Evolutionary conservation across 1,140 invertebrate species (phyloP), one percentile per base, ranked within the genome.

Genomic region (Drosophila sp.): DNA sequence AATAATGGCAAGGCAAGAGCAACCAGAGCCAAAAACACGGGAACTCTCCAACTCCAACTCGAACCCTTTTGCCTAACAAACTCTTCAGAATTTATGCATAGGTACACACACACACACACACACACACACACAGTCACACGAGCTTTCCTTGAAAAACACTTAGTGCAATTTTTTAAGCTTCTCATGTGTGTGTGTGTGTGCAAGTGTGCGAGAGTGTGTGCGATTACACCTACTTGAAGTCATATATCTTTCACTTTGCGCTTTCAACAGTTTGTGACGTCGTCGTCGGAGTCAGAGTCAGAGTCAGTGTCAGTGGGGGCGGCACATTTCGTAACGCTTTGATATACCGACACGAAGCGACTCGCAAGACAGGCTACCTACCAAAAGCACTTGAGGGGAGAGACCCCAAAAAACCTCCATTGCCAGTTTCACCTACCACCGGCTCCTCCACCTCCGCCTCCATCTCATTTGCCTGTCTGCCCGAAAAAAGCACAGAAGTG

Each of bases 241-340:
- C 83, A 87, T 87, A 87, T 87, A 87, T 87, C 83, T 87, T 87
- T 89, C 84, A 89, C 84, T 87, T 83, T 87, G 83, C 79, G 83
- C 83, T 87, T 87, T 87, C 83, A 87, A 87, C 83, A 87, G 84
- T 87, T 87, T 87, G 83, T 87, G 83, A 87, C 79, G 79, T 81
- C 72, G 67, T 65, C 68, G 66, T 60, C 79, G 69, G 65, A 25
- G 66, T 61, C 69, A 23, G 44, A 47, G 41, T 47, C 44, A 25
- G 44, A 50, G 71, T 41, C 72, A 60, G 25, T 66, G 63, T 58
- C 56, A 66, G 73, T 58, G 76, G 66, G 75, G 66, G 70, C 76
- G 76, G 76, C 80, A 50, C 44, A 50, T 80, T 77, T 70, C 75
- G 85, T 82, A 74, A 79, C 82, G 72, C 84, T 87, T 87, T 87